Evolutionary conservation across 2,797 vertebrate genomes (phyloP).

Genomic region (Gymnodraco acuticeps): DNA sequence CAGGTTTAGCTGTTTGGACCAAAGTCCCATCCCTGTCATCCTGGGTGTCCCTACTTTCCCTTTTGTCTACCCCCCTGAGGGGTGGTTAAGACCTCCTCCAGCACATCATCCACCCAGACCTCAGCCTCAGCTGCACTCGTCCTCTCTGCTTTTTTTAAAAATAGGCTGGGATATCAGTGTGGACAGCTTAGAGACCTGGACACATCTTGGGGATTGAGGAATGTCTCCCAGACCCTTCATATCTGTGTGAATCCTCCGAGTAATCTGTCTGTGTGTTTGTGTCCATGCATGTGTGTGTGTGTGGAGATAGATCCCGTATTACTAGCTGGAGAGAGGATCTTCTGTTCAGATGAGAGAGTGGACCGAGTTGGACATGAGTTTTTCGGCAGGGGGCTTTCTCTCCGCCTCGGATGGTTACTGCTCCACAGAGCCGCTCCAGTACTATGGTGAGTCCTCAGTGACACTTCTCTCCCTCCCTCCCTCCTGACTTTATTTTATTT

Average conservation of each 20-base stretch:
- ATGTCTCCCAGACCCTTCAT: slow-evolving; percentile 68
- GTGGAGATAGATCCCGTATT: slow-evolving; percentile 32
- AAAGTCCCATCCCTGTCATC: slow-evolving; percentile 60
- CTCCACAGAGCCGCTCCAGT: slow-evolving; percentile 88
- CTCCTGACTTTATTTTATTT: neutral
- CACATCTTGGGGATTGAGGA: slow-evolving; percentile 70
- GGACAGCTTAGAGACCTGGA: slow-evolving; percentile 71
- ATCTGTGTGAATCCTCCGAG: slow-evolving; percentile 63
- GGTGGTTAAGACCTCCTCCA: slow-evolving; percentile 74
- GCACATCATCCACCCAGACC: slow-evolving; percentile 58
- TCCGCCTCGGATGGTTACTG: slow-evolving; percentile 87
- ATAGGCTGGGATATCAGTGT: slow-evolving; percentile 64
- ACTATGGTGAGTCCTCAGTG: slow-evolving; percentile 88
- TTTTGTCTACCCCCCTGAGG: slow-evolving; percentile 53
- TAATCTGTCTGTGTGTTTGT: slow-evolving; percentile 48
- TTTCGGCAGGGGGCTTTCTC: slow-evolving; percentile 86
- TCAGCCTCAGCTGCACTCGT: slow-evolving; percentile 70
- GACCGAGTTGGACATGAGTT: slow-evolving; percentile 83
- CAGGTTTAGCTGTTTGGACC: slow-evolving; percentile 82
- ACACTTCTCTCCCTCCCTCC: neutral
- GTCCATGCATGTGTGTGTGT: neutral
- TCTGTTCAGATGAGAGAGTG: slow-evolving; percentile 87
- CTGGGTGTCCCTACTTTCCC: slow-evolving; percentile 73
- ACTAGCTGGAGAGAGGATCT: slow-evolving; percentile 45
- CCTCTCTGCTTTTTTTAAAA: slow-evolving; percentile 57